A percentile compares a stretch with the other conserved stretches of the same genome.
Evolutionary conservation across 2,888 invertebrate species (phyloP).

Genomic region (Macrosiphum euphorbiae): DNA sequence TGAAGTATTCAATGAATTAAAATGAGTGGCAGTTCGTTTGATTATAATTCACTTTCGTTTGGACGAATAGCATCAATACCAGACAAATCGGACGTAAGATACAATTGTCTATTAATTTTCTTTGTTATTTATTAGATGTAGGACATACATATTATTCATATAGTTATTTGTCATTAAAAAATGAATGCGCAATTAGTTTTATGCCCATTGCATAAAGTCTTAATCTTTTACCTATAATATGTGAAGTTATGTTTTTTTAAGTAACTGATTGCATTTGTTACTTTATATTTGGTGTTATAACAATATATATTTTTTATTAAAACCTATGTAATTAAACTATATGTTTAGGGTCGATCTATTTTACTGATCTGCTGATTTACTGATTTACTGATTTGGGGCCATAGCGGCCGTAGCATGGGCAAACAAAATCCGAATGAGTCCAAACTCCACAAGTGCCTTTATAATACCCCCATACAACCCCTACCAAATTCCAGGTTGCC

Average conservation of each 20-base stretch:
- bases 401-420: too few species aligned
- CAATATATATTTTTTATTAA: background rate
- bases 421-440: too few species aligned
- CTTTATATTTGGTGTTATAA: background rate
- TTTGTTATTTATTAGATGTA: background rate
- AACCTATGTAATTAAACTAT: too few species aligned
- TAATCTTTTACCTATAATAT: background rate
- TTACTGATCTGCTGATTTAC: too few species aligned
- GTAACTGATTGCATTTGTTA: background rate
- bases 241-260: background rate
- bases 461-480: too few species aligned
- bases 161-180: background rate
- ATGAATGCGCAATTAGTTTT: background rate
- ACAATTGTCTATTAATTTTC: background rate
- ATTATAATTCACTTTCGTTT: slow-evolving; percentile 30
- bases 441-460: too few species aligned
- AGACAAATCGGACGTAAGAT: slow-evolving; percentile 55
- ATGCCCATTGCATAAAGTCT: background rate
- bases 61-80: slow-evolving; percentile 34
- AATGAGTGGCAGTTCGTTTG: slow-evolving; percentile 46
- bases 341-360: too few species aligned
- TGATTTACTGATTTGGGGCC: too few species aligned
- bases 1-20: background rate
- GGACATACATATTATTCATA: background rate
- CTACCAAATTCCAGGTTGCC: too few species aligned